Evolutionary conservation across 1,140 invertebrate species (phyloP), one percentile per base, ranked within the genome.

Genomic region (Drosophila sucinea): DNA sequence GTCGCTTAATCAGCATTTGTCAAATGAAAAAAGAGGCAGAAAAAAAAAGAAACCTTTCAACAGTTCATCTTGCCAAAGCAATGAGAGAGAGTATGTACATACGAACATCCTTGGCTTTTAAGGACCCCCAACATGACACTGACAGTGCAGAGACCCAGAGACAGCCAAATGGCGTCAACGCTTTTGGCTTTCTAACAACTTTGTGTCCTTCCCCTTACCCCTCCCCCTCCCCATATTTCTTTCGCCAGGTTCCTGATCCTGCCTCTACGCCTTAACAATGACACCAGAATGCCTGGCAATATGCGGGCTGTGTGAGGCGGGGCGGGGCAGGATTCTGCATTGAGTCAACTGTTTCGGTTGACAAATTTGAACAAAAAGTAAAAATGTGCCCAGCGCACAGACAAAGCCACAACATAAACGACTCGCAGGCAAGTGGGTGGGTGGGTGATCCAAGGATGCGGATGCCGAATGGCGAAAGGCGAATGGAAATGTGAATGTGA

Each of bases 341-440:
- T 82, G 70, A 82, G 80, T 79, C 74, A 82, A 82, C 75, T 82
- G 79, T 83, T 82, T 82, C 80, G 67, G 67, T 83, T 82, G 80
- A 82, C 75, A 78, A 77, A 83, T 83, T 81, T 73, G 66, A 68
- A 65, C 72, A 81, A 75, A 64, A 78, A 82, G 70, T 63, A 82
- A 83, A 82, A 79, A 83, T 61, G 61, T 67, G 25, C 56, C 44
- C 73, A 67, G 62, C 40, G 41, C 57, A 55, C 62, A 73, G 69
- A 54, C 44, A 56, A 56, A 70, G 68, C 51, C 68, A 77, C 56
- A 41, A 66, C 41, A 44, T 62, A 71, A 65, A 79, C 64, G 63
- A 60, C 40, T 57, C 58, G 38, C 38, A 11, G 17, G 10, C 11
- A 29, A 17, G 33, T 11, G 23, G 38, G 25, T 10, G 32, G 2